A percentile compares a stretch with the other conserved stretches of the same genome.
phyloP scores from a whole-genome alignment of 2,797 vertebrate species.

The Poecile montanus region DNA sequence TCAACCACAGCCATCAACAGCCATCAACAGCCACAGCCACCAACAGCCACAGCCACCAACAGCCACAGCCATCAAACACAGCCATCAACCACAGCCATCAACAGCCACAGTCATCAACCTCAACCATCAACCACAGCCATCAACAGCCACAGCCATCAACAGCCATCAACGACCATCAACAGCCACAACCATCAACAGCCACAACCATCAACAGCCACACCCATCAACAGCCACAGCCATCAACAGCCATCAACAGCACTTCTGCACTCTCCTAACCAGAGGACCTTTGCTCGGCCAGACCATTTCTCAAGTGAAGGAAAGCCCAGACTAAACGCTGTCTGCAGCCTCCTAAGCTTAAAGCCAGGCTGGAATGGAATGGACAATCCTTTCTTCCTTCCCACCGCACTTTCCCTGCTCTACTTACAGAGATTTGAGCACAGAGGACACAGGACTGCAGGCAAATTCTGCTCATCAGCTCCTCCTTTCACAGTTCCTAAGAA shows the following conservation, averaged over 20 bases:
- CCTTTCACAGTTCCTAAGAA: not conserved
- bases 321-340: not conserved
- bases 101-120: too few relatives aligned
- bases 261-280: not conserved
- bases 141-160: too few relatives aligned
- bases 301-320: not conserved
- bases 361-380: not conserved
- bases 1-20: too few relatives aligned
- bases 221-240: too few relatives aligned
- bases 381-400: not conserved
- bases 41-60: too few relatives aligned
- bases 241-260: not conserved
- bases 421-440: not conserved
- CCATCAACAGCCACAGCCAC: too few relatives aligned
- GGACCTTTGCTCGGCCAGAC: not conserved
- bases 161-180: too few relatives aligned
- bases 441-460: not conserved
- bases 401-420: not conserved
- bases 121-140: too few relatives aligned
- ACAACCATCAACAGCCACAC: too few relatives aligned
- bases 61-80: too few relatives aligned
- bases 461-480: not conserved
- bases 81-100: too few relatives aligned
- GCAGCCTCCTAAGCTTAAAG: not conserved
- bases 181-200: too few relatives aligned